Evolutionary conservation across 2,797 vertebrate genomes (phyloP).

Genomic region (Mormyrus proboscirostris): DNA sequence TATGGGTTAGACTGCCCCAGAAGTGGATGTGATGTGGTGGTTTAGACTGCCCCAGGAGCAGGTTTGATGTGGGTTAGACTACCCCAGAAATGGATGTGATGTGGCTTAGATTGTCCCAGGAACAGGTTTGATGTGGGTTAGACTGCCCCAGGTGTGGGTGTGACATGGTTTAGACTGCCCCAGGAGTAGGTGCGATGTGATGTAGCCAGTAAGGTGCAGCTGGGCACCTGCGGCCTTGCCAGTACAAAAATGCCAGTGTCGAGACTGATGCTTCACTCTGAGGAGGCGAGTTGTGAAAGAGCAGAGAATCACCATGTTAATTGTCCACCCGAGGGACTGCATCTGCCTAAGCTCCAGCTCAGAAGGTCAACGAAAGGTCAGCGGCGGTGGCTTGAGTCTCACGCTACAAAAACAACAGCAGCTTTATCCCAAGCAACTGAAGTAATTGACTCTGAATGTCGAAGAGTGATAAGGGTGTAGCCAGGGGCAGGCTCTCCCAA

Average conservation of each 20-base stretch:
- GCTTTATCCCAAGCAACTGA: slow-evolving; percentile 35
- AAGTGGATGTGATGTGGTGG: not conserved
- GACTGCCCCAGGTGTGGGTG: not conserved
- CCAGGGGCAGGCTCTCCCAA: slow-evolving; percentile 32
- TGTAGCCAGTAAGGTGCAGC: not conserved
- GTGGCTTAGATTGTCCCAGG: not conserved
- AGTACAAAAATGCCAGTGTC: not conserved
- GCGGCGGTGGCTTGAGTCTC: slow-evolving; percentile 34
- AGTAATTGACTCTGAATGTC: slow-evolving; percentile 45
- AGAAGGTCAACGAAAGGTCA: slow-evolving; percentile 42
- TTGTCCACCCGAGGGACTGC: slow-evolving; percentile 33
- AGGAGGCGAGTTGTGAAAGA: slow-evolving; percentile 6
- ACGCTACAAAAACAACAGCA: slow-evolving; percentile 34
- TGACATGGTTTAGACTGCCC: not conserved
- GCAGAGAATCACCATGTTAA: slow-evolving; percentile 26
- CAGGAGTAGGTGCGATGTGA: not conserved
- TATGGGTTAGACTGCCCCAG: not conserved
- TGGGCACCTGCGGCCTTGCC: not conserved
- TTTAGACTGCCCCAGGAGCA: not conserved
- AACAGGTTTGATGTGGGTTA: not conserved
- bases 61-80: not conserved
- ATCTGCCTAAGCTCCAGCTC: slow-evolving; percentile 17
- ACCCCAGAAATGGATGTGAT: not conserved
- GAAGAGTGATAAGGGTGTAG: slow-evolving; percentile 36
- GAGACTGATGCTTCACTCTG: not conserved